Evolutionary conservation across 1,140 invertebrate genomes (phyloP).

Genomic region (Leptopilina clavipes): DNA sequence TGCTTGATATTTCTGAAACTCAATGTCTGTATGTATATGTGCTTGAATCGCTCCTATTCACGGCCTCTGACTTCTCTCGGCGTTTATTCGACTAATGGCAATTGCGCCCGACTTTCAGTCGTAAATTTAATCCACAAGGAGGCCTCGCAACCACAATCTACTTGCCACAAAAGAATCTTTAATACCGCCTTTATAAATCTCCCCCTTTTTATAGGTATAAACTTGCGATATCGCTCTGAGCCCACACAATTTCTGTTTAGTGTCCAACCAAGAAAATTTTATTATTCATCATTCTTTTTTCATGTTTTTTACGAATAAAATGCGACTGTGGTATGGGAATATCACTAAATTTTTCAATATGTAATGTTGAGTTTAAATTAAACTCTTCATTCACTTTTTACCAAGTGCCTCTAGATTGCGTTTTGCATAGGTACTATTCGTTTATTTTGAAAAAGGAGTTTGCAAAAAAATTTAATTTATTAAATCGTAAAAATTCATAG

Average conservation of each 20-base stretch:
- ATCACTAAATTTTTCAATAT: too few species aligned
- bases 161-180: slow-evolving; percentile 20
- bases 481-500: too few species aligned
- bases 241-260: too few species aligned
- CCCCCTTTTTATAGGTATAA: background rate
- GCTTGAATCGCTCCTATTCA: background rate
- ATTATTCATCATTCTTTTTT: too few species aligned
- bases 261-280: too few species aligned
- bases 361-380: too few species aligned
- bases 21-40: background rate
- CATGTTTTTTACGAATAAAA: too few species aligned
- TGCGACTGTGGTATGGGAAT: too few species aligned
- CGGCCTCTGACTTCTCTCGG: slow-evolving; percentile 29
- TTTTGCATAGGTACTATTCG: slow-evolving; percentile 4
- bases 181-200: slow-evolving; percentile 12
- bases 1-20: background rate
- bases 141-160: background rate
- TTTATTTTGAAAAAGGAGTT: slow-evolving; percentile 33
- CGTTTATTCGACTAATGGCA: slow-evolving; percentile 34
- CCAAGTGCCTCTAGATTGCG: too few species aligned
- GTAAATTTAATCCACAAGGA: slow-evolving; percentile 30
- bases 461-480: too few species aligned
- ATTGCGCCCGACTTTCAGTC: slow-evolving; percentile 24
- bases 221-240: too few species aligned
- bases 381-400: too few species aligned